Base-by-base conservation (phyloP, 1,140 invertebrate genomes). In the Macrostomum lignano region DNA sequence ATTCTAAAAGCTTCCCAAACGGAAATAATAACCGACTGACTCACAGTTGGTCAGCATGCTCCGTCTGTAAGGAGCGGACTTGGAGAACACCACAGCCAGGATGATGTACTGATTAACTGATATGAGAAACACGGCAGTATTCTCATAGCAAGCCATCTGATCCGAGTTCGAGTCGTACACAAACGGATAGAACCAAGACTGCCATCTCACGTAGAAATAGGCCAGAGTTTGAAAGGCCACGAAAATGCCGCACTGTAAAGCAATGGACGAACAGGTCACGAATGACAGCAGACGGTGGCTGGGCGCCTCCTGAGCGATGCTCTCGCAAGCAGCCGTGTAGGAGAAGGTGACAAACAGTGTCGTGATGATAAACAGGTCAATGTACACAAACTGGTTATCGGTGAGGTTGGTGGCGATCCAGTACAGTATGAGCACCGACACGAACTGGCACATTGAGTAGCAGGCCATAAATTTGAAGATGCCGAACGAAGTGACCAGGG, bases 401-500 rank as follows among this genome's bases (percentile, higher is more conserved):
- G 60, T 51, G 17, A 65, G 40, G 40, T 63, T 65, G 13, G 51
- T 49, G 13, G 42, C 40, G 33, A 49, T 46, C 52, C 57, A 62
- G 51, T 93, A 91, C 1, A 91, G 63, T 25, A 88, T 70, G 46
- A 88, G 69, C 15, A 88, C 74, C 9, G 78, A 77, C 35, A 77
- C 66, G 52, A 91, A 93, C 57, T 93, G 81, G 21, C 74, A 84
- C 2, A 93, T 60, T 26, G 73, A 78, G 54, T 93, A 93, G 25
- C 73, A 69, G 17, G 81, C 79, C 81, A 91, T 93, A 55, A 84
- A 91, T 50, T 94, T 94, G 55, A 96, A 94, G 26, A 91, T 73
- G 17, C 52, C 55, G 45, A 57, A 59, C 7, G 52, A 55, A n/a
- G 56, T 59, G 6, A 52, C 49, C 19, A 59, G 36, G 7, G 56